phyloP scores from a whole-genome alignment of 2,888 invertebrate species.

The Ophion slaviceki region DNA sequence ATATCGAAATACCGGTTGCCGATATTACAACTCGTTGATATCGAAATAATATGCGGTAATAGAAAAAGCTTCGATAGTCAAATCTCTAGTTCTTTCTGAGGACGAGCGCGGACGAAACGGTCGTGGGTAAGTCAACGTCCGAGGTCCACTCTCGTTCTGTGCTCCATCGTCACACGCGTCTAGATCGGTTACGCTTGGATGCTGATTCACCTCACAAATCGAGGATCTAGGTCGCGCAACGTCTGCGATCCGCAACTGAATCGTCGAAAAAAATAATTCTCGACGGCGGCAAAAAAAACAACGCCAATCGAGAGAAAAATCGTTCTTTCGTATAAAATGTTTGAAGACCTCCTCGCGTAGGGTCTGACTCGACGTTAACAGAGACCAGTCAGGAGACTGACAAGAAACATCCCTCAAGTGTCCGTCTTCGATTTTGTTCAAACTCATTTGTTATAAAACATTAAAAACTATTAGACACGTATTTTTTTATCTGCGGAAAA shows the following conservation, averaged over 20 bases:
- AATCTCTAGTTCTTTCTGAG: neutral
- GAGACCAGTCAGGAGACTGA: too few relatives aligned
- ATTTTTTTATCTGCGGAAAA: too few relatives aligned
- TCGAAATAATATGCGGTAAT: too few relatives aligned
- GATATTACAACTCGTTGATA: too few relatives aligned
- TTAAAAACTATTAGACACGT: too few relatives aligned
- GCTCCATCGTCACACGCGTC: slow-evolving; percentile 22
- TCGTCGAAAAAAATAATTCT: neutral
- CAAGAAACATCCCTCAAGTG: too few relatives aligned
- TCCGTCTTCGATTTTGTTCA: too few relatives aligned
- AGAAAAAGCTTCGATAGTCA: too few relatives aligned
- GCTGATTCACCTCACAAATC: slow-evolving; percentile 28
- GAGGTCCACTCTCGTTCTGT: slow-evolving; percentile 16
- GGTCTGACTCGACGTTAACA: neutral
- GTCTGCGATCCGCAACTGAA: neutral
- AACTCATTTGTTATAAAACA: too few relatives aligned
- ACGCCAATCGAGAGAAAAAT: neutral
- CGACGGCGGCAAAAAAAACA: neutral
- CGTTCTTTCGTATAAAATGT: neutral
- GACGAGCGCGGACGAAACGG: neutral
- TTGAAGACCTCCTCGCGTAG: neutral
- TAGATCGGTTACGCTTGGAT: slow-evolving; percentile 15
- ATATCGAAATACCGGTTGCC: too few relatives aligned
- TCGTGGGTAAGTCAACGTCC: neutral
- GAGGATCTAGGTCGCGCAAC: slow-evolving; percentile 36